Evolutionary conservation across 1,140 invertebrate genomes (phyloP).

Genomic region (Brachystomella parvula): DNA sequence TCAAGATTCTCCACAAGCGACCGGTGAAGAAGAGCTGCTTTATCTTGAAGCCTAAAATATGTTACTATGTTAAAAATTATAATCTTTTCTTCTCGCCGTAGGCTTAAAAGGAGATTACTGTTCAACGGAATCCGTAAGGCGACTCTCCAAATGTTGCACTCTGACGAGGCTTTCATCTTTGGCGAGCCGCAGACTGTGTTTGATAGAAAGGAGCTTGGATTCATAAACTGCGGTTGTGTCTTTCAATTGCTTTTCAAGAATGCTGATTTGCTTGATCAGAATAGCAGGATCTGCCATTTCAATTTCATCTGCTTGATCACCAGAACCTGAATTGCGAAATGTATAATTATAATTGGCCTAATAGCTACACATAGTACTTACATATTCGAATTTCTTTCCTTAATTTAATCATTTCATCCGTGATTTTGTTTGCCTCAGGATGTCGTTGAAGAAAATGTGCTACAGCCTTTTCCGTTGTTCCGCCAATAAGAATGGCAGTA

Average conservation of each 20-base stretch:
- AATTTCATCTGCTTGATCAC: not conserved
- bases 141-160: not conserved
- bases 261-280: conserved; percentile 11
- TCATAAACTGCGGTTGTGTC: not conserved
- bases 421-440: conserved; percentile 19
- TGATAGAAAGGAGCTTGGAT: conserved; percentile 1
- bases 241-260: conserved; percentile 17
- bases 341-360: not conserved
- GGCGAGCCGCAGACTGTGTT: not conserved
- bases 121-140: not conserved
- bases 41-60: not conserved
- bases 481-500: conserved; percentile 22
- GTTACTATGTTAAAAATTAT: not conserved
- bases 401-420: conserved; percentile 24
- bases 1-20: conserved; percentile 15
- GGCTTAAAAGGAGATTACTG: not conserved
- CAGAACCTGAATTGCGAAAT: not conserved
- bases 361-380: not conserved
- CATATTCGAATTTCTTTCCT: conserved; percentile 17
- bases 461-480: conserved; percentile 26
- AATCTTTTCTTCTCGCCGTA: not conserved
- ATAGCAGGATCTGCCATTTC: conserved; percentile 13
- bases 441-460: conserved; percentile 27
- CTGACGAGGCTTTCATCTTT: not conserved
- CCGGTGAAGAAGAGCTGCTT: not conserved